Base-by-base conservation (phyloP, 2,113 vertebrate species). In the Gopherus evgoodei region DNA sequence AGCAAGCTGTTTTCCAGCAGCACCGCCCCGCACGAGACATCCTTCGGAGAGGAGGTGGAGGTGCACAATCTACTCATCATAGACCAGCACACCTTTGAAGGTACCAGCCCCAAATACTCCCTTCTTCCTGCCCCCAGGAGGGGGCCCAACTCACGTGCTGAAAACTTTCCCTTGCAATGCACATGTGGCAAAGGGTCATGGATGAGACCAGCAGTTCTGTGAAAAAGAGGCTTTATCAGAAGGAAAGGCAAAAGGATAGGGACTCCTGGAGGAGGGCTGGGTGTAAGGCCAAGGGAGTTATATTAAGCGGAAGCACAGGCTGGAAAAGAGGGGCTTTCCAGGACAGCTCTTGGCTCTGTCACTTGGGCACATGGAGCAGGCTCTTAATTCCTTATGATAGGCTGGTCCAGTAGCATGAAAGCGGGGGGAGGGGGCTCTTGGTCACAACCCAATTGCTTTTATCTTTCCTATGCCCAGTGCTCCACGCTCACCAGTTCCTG, bases 1-100 rank as follows among this genome's bases (percentile, higher is more conserved):
- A 99, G 99, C 98, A 99, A 99, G 97, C 98, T 99, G 38, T 99
- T 99, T 97, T 99, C 99, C 96, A 99, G 99, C 98, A 99, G 99
- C 97, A 99, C 99, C 0, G 99, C 99, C 2, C 99, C 99, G 0
- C 99, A 99, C 0, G 99, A 99, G 98, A 99, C 99, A 0, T 99
- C 99, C 52, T 99, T 99, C 0, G 99, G 99, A 3, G 99, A 99
- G 90, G 99, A 99, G 97, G 99, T 99, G 91, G 99, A 99, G 96
- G 99, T 99, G 87, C 99, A 99, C 98, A 99, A 99, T 97, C 98
- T 99, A 79, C 98, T 99, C 6, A 99, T 99, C 80, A 99, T 99
- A 31, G 99, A 99, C 96, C 99, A 99, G 96, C 99, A 99, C 97
- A 99, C 99, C 75, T 99, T 99, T 6, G 99, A 99, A 99, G 99